These are phyloP conservation scores for Paramormyrops kingsleyae DNA, from an alignment of 2,113 vertebrate genomes.

Conservation along the genomic window DNA sequence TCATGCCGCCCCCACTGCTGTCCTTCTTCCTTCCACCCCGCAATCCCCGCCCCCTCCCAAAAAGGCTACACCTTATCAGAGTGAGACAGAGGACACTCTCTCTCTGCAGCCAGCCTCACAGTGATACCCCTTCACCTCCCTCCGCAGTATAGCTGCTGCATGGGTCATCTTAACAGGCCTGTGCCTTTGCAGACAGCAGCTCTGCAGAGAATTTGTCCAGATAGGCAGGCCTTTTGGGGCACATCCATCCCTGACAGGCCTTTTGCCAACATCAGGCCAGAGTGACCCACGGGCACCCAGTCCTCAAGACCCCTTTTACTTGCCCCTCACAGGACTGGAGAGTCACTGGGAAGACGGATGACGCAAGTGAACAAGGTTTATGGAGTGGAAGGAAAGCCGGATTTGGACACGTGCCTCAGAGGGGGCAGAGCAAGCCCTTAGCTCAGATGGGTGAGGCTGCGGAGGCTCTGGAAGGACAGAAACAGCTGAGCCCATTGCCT, in stretches of 20 bases:
- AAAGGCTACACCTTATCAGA: conserved; percentile 25
- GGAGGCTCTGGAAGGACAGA: background rate
- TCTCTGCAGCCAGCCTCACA: conserved; percentile 29
- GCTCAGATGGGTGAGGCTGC: background rate
- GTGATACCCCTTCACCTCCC: conserved; percentile 36
- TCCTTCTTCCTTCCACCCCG: conserved; percentile 13
- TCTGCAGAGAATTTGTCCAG: background rate
- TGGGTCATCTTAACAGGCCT: conserved; percentile 36
- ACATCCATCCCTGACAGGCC: background rate
- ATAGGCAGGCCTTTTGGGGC: background rate
- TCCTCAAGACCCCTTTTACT: background rate
- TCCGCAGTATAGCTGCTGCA: conserved; percentile 40
- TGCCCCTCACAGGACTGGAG: background rate
- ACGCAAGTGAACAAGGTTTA: background rate
- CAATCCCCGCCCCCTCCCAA: background rate
- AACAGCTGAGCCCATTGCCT: background rate
- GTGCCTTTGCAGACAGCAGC: background rate
- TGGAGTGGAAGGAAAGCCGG: background rate
- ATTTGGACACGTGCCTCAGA: background rate
- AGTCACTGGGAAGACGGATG: background rate
- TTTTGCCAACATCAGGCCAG: background rate
- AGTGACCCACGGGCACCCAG: background rate
- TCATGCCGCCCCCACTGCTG: conserved; percentile 22
- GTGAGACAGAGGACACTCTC: conserved; percentile 14
- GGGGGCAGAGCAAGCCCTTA: background rate